These are phyloP conservation scores for Tipula helvola DNA, from an alignment of 2,888 invertebrate genomes.

Conservation along the genomic window DNA sequence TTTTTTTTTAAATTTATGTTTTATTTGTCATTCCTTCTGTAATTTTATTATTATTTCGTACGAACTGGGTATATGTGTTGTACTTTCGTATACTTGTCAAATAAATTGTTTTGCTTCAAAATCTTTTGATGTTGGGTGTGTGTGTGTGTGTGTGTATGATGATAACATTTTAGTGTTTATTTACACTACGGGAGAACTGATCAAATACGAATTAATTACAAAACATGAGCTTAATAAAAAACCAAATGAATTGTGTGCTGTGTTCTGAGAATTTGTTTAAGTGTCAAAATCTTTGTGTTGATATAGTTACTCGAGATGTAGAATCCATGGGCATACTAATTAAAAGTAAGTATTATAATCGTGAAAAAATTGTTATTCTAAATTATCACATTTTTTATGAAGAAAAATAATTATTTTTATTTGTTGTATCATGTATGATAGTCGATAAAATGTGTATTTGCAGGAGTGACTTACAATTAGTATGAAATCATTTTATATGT, in stretches of 20 bases:
- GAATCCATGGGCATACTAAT: no score
- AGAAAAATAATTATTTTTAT: no score
- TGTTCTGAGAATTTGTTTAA: background rate
- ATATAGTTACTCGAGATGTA: background rate
- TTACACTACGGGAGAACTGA: background rate
- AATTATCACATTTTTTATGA: no score
- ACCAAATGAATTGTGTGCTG: background rate
- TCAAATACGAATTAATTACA: background rate
- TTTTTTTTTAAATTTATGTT: background rate
- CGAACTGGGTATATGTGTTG: background rate
- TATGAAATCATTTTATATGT: no score
- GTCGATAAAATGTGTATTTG: no score
- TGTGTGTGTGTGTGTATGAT: background rate
- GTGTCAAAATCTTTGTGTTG: background rate
- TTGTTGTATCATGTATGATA: no score
- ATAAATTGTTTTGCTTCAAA: background rate
- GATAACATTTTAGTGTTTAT: background rate
- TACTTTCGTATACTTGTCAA: background rate
- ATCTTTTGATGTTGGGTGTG: background rate
- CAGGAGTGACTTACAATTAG: no score
- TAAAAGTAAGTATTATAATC: no score
- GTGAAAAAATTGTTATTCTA: no score
- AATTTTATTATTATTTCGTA: background rate
- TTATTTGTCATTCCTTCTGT: background rate
- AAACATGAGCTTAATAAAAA: background rate